Conservation (phyloP, 2,113 vertebrate genomes). For the Paracanthobrama guichenoti region DNA sequence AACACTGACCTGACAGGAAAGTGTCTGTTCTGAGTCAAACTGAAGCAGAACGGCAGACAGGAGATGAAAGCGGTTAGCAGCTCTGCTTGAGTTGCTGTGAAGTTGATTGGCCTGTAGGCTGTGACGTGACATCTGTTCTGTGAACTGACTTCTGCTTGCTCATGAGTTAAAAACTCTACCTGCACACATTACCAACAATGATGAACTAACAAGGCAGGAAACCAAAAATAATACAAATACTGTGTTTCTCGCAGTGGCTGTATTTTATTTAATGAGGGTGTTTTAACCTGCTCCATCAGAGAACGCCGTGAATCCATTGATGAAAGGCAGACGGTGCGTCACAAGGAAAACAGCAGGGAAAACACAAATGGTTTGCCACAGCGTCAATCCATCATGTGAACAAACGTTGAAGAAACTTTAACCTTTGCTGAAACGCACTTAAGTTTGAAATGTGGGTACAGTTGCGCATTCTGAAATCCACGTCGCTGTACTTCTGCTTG, state of each 20-base stretch:
- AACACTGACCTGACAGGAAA: neutral
- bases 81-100: neutral
- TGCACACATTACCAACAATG: neutral
- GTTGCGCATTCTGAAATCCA: neutral
- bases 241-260: neutral
- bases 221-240: neutral
- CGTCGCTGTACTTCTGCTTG: neutral
- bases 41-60: neutral
- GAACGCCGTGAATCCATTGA: neutral
- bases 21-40: neutral
- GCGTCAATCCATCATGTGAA: neutral
- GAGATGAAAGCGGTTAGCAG: neutral
- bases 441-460: no score
- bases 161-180: no score
- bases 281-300: neutral
- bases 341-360: neutral
- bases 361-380: neutral
- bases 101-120: neutral
- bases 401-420: neutral
- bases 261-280: neutral
- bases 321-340: neutral
- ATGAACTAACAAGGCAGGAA: neutral
- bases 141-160: neutral
- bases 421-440: no score
- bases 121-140: slow-evolving; percentile 11